phyloP scores from a whole-genome alignment of 2,797 vertebrate genomes.

The Cephalopachus bancanus region DNA sequence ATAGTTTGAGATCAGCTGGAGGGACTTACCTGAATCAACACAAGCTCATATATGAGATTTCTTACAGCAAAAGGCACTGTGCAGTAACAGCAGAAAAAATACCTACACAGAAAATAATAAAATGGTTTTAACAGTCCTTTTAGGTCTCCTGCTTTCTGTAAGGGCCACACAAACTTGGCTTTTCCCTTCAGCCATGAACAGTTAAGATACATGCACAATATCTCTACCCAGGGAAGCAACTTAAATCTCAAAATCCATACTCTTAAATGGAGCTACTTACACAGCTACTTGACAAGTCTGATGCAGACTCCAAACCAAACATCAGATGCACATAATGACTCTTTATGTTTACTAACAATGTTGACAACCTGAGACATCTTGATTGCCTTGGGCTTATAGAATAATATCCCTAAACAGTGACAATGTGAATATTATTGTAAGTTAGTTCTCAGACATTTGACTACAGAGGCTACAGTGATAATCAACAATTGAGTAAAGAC shows the following conservation, averaged over 20 bases:
- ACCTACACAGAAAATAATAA: background rate
- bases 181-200: background rate
- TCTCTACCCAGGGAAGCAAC: too few relatives aligned
- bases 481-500: background rate
- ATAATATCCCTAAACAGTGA: background rate
- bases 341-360: background rate
- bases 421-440: too few relatives aligned
- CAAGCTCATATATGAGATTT: background rate
- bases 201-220: background rate
- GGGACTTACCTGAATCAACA: background rate
- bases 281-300: background rate
- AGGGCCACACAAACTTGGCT: background rate
- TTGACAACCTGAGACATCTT: background rate
- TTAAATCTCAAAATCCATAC: background rate
- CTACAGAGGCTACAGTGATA: too few relatives aligned
- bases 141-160: background rate
- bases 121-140: background rate
- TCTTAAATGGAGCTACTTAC: background rate
- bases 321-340: background rate
- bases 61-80: background rate
- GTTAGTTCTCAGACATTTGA: background rate
- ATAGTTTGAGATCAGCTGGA: background rate
- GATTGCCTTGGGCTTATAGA: background rate
- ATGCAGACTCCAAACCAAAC: background rate
- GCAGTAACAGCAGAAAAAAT: background rate